These are phyloP conservation scores for Sphenodon punctatus DNA, from an alignment of 2,797 vertebrate species.

Conservation along the genomic window DNA sequence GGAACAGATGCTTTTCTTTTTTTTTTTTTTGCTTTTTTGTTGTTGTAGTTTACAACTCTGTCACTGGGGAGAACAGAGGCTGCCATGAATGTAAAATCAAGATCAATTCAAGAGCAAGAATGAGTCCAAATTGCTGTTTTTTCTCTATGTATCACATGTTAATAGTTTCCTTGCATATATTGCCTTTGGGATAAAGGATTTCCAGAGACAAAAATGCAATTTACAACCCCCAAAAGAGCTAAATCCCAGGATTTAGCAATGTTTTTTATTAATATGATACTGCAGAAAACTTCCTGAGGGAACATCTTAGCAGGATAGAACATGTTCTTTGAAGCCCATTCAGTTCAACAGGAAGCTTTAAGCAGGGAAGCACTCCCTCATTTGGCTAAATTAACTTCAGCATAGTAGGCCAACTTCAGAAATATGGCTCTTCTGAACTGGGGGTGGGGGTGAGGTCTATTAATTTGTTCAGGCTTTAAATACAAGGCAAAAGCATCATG, in stretches of 20 bases:
- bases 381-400: background rate
- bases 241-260: background rate
- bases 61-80: background rate
- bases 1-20: constrained; percentile 29
- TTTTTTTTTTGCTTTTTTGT: no score
- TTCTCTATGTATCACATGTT: background rate
- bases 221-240: background rate
- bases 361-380: background rate
- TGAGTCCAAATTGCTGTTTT: constrained; percentile 26
- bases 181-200: constrained; percentile 1
- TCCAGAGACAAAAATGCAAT: background rate
- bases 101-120: constrained; percentile 42
- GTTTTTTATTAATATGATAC: background rate
- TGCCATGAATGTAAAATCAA: constrained; percentile 31
- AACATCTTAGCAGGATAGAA: background rate
- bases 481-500: background rate
- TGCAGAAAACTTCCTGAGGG: background rate
- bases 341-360: background rate
- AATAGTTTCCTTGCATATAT: background rate
- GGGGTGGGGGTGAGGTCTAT: background rate
- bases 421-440: background rate
- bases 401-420: background rate
- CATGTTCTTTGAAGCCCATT: background rate
- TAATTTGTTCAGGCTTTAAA: background rate
- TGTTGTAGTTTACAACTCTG: constrained; percentile 9